Base-by-base conservation (phyloP, 2,888 invertebrate genomes). In the Drosophila siamana region DNA sequence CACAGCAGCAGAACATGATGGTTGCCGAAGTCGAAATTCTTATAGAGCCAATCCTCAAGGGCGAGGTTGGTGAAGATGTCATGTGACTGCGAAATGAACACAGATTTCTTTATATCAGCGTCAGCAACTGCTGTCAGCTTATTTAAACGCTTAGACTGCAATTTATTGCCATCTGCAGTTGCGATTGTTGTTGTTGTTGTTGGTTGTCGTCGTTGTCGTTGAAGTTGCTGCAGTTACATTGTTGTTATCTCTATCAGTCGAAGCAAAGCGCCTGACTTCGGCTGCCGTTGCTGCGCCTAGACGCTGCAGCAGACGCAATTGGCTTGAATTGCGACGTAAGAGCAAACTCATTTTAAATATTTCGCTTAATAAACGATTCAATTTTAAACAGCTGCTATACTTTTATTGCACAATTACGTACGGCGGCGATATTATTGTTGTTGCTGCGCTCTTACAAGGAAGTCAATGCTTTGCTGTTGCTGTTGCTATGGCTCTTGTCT, bases 11-110 rank as follows among this genome's bases (percentile, higher is more conserved):
- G 93, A 2, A 98, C 94, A 91, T 97, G 96, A 90, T 96, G 96
- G 67, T 96, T 94, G 4, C 94, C 94, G 81, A 98, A 97, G 91
- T 98, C 95, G 91, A 95, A 95, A 90, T 98, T 96, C 59, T 94
- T 95, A 92, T 98, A 98, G 86, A 99, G 93, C 98, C 98, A 99
- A 92, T 99, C 98, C 92, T 99, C 99, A 62, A 99, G 92, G 3
- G 99, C 99, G 88, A 99, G 93, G 93, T 99, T 99, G 8, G 96
- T 96, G 90, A 95, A 98, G 77, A 99, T 96, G 91, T 98, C 96
- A 69, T 95, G 95, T 0, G 97, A 98, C 92, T 97, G 97, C 0
- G 99, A 99, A 91, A 98, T 96, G 88, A 97, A 97, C 43, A 98
- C 97, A 0, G 97, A 96, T 93, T 97, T 97, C 78, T 95, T 95